Conservation (phyloP, 2,113 vertebrate genomes). For the Notothenia rossii region DNA sequence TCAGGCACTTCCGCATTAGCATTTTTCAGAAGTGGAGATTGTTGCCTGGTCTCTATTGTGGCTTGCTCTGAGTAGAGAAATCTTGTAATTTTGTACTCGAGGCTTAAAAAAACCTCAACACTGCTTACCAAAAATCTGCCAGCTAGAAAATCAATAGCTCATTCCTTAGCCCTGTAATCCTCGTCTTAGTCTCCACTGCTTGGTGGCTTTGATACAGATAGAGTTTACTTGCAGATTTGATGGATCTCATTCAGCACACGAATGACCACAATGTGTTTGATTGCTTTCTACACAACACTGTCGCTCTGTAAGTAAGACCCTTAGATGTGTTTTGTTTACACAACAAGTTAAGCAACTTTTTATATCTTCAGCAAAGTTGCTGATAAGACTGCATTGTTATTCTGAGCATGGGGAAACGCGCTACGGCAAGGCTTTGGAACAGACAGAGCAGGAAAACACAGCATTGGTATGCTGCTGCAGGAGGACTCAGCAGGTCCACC, state of each 20-base stretch:
- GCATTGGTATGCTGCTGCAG: conserved; percentile 71
- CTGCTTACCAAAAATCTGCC: conserved; percentile 43
- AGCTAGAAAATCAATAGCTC: conserved; percentile 72
- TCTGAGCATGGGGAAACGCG: conserved; percentile 43
- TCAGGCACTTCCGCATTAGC: too few species aligned
- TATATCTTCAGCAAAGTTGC: conserved; percentile 25
- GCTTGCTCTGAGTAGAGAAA: conserved; percentile 21
- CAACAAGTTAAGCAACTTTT: conserved; percentile 41
- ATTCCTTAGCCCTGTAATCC: conserved; percentile 61
- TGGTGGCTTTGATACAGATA: conserved; percentile 41
- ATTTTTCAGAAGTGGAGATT: too few species aligned
- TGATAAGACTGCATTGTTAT: conserved; percentile 69
- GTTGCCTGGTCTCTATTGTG: conserved; percentile 1
- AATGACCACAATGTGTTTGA: conserved; percentile 28
- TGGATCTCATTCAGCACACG: conserved; percentile 27
- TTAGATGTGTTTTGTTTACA: background rate
- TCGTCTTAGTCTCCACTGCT: conserved; percentile 37
- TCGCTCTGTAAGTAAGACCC: conserved; percentile 1
- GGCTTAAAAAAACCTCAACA: conserved; percentile 41
- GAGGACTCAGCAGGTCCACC: conserved; percentile 61
- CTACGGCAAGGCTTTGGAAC: conserved; percentile 14
- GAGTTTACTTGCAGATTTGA: conserved; percentile 52
- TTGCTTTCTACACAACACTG: conserved; percentile 8
- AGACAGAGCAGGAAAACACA: conserved; percentile 4
- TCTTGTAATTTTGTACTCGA: conserved; percentile 55